A percentile compares a stretch with the other conserved stretches of the same genome.
phyloP scores from a whole-genome alignment of 2,888 invertebrate species.

The Thumatha senex region DNA sequence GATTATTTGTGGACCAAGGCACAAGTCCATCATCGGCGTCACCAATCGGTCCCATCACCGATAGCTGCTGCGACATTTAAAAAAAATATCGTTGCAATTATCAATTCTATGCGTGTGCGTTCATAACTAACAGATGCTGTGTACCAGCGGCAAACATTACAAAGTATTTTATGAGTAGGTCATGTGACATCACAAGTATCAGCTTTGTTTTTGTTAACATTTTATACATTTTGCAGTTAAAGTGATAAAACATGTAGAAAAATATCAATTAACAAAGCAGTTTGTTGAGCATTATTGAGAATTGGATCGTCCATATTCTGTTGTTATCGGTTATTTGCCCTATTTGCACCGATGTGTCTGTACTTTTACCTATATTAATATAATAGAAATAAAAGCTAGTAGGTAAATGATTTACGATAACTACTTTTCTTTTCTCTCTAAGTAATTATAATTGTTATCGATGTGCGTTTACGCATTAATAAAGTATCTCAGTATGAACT shows the following conservation, averaged over 20 bases:
- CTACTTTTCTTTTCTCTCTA: conserved; percentile 1
- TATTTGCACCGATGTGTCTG: conserved; percentile 52
- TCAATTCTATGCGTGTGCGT: conserved; percentile 2
- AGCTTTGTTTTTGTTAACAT: conserved; percentile 41
- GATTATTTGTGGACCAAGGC: conserved; percentile 69
- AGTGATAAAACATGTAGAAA: conserved; percentile 55
- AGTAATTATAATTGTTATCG: too few relatives aligned
- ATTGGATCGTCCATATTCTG: conserved; percentile 63
- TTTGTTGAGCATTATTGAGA: conserved; percentile 63
- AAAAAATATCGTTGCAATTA: conserved; percentile 22
- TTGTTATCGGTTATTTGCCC: conserved; percentile 67
- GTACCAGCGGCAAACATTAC: neutral
- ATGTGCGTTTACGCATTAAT: too few relatives aligned
- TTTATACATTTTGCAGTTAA: conserved; percentile 47
- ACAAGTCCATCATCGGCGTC: conserved; percentile 34
- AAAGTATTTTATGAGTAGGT: conserved; percentile 5
- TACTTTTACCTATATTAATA: conserved; percentile 67
- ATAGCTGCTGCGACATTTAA: conserved; percentile 28
- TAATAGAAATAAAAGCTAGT: conserved; percentile 18
- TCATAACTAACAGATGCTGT: conserved; percentile 8
- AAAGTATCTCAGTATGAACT: too few relatives aligned
- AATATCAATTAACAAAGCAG: conserved; percentile 67
- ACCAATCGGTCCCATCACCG: conserved; percentile 22
- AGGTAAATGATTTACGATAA: conserved; percentile 25
- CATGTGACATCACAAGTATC: conserved; percentile 3